Conservation (phyloP, 2,113 vertebrate species). For the Phrynosoma platyrhinos region DNA sequence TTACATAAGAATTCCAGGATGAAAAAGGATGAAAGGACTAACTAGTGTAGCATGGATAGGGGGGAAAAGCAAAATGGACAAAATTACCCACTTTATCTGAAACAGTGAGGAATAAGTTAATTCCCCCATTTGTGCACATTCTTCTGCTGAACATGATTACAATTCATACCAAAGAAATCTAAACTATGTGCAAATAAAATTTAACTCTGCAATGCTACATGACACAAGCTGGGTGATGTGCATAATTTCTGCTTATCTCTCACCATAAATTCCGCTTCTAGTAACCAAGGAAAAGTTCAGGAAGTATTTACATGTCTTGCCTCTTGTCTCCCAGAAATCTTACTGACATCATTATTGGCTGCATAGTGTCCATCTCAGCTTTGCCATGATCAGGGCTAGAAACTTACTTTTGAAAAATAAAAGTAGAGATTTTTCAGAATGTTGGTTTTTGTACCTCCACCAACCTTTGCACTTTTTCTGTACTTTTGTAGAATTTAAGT, state of each 20-base stretch:
- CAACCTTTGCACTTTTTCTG: not conserved
- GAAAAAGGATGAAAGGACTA: slow-evolving; percentile 30
- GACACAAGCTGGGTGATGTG: no score
- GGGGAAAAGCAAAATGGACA: slow-evolving; percentile 31
- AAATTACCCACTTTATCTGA: not conserved
- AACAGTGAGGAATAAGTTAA: not conserved
- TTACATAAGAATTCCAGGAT: no score
- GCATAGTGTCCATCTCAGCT: no score
- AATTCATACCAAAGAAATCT: not conserved
- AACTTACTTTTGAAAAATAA: not conserved
- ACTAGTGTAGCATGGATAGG: slow-evolving; percentile 32
- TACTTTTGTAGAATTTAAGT: not conserved
- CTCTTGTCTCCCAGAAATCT: no score
- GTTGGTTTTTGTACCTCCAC: not conserved
- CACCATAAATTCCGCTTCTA: not conserved
- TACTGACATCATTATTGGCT: not conserved
- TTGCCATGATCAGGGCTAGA: not conserved
- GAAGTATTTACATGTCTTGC: not conserved
- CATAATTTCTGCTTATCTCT: not conserved
- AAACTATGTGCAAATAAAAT: not conserved
- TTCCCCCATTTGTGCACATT: no score
- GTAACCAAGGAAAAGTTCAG: not conserved
- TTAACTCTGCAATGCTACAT: not conserved
- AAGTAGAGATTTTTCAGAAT: not conserved
- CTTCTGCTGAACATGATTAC: no score